Conservation (phyloP, 2,888 invertebrate species). For the Lycia hirtaria region DNA sequence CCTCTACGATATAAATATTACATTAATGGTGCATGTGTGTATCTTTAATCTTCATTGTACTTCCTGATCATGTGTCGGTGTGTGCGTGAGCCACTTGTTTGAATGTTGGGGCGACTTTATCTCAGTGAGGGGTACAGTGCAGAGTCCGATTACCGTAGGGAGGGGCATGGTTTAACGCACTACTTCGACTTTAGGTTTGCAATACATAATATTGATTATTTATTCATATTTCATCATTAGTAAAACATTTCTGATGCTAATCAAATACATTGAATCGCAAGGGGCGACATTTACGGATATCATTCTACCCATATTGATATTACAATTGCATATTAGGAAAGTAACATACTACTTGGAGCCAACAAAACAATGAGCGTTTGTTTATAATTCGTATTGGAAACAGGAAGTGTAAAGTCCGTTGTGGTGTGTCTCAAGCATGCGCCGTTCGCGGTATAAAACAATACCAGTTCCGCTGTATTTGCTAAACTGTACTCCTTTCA, state of each 20-base stretch:
- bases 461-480: slow-evolving; percentile 83
- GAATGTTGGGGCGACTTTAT: slow-evolving; percentile 84
- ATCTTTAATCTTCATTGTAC: slow-evolving; percentile 84
- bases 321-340: slow-evolving; percentile 33
- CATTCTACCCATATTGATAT: slow-evolving; percentile 22
- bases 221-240: not conserved
- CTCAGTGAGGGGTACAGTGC: slow-evolving; percentile 82
- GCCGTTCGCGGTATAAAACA: slow-evolving; percentile 80
- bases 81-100: slow-evolving; percentile 84
- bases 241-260: slow-evolving; percentile 17
- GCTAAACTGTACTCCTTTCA: slow-evolving; percentile 77
- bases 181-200: slow-evolving; percentile 44
- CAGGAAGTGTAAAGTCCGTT: slow-evolving; percentile 79
- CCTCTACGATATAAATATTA: slow-evolving; percentile 70
- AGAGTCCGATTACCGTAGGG: slow-evolving; percentile 83
- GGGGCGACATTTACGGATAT: slow-evolving; percentile 23
- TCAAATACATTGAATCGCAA: slow-evolving; percentile 20
- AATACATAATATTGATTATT: not conserved
- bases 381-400: slow-evolving; percentile 80
- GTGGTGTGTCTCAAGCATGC: slow-evolving; percentile 75
- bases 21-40: slow-evolving; percentile 75
- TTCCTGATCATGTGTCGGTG: slow-evolving; percentile 78
- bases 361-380: slow-evolving; percentile 72
- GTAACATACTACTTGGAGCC: slow-evolving; percentile 47
- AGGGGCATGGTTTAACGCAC: slow-evolving; percentile 46